Conservation (phyloP, 2,113 vertebrate species). For the Leptocoma aspasia region DNA sequence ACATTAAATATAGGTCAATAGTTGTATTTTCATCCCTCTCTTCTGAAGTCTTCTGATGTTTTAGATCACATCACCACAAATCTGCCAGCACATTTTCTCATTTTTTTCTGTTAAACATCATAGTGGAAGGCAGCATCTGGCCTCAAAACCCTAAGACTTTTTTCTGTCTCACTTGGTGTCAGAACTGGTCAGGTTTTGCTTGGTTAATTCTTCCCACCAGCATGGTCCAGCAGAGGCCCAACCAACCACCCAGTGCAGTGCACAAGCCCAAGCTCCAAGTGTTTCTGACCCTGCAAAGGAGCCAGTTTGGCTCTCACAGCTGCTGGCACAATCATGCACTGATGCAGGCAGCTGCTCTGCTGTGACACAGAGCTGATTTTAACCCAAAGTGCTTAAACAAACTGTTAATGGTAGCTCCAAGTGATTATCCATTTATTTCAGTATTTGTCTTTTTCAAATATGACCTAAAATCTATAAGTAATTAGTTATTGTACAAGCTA, state of each 20-base stretch:
- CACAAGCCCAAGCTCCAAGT: background rate
- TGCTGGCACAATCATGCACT: fast-evolving
- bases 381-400: conserved; percentile 38
- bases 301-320: background rate
- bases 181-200: background rate
- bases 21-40: conserved; percentile 39
- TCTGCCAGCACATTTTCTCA: background rate
- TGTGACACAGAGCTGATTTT: background rate
- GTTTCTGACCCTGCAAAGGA: background rate
- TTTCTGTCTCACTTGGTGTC: background rate
- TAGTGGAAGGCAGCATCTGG: background rate
- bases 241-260: background rate
- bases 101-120: conserved; percentile 41
- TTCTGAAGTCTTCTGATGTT: background rate
- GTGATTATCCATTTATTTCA: conserved; percentile 71
- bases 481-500: conserved; percentile 74
- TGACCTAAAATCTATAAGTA: conserved; percentile 82
- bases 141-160: background rate
- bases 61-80: conserved; percentile 9
- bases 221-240: background rate
- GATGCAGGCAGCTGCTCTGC: background rate
- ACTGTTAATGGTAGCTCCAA: conserved; percentile 54
- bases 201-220: background rate
- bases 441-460: conserved; percentile 77
- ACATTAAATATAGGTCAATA: background rate